phyloP scores from a whole-genome alignment of 2,797 vertebrate species.

The Pipistrellus pygmaeus region DNA sequence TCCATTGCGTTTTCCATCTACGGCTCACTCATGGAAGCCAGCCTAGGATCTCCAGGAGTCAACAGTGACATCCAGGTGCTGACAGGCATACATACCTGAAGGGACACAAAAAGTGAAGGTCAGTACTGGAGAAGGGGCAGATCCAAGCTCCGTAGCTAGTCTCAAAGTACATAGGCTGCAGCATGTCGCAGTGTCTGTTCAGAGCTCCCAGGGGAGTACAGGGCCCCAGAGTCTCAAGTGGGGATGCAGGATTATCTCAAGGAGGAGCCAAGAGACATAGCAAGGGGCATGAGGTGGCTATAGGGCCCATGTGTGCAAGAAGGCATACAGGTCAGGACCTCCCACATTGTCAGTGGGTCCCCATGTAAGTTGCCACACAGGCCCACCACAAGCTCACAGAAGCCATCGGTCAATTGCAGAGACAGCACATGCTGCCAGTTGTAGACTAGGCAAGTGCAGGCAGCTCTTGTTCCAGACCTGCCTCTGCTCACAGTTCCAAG shows the following conservation, averaged over 20 bases:
- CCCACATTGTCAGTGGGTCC: slow-evolving; percentile 81
- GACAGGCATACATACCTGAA: slow-evolving; percentile 83
- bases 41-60: slow-evolving; percentile 82
- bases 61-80: slow-evolving; percentile 78
- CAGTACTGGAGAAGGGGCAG: slow-evolving; percentile 82
- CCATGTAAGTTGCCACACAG: slow-evolving; percentile 88
- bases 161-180: slow-evolving; percentile 84
- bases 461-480: not conserved
- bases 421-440: slow-evolving; percentile 85
- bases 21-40: not conserved
- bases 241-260: slow-evolving; percentile 76
- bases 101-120: slow-evolving; percentile 81
- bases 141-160: slow-evolving; percentile 86
- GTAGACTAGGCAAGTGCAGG: slow-evolving; percentile 75
- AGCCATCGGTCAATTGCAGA: slow-evolving; percentile 76
- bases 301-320: not conserved
- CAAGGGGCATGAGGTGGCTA: not conserved
- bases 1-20: not conserved
- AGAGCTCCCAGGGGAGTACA: slow-evolving; percentile 80
- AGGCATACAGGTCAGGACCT: slow-evolving; percentile 63
- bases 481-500: slow-evolving; percentile 71
- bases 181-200: slow-evolving; percentile 75
- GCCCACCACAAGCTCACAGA: slow-evolving; percentile 81
- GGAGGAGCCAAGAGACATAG: not conserved
- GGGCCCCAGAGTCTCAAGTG: slow-evolving; percentile 68